phyloP scores from a whole-genome alignment of 2,888 invertebrate species.

The Ashinkailepas kermadecensis region DNA sequence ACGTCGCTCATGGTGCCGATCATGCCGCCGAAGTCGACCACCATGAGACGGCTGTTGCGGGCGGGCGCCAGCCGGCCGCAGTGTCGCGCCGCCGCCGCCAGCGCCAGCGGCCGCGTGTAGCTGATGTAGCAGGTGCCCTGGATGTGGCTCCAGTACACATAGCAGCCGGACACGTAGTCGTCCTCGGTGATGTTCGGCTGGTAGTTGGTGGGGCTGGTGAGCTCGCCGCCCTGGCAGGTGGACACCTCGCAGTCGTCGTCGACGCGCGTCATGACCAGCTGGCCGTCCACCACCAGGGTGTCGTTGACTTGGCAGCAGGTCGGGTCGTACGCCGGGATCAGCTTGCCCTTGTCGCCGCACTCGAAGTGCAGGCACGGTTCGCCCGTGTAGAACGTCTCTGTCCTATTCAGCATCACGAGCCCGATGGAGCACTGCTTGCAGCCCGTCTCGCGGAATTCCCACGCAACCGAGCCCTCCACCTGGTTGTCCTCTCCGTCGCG shows the following conservation, averaged over 20 bases:
- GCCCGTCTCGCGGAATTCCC: not conserved
- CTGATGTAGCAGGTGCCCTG: not conserved
- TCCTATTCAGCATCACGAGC: not conserved
- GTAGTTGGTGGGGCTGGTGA: not conserved
- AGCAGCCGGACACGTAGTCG: constrained; percentile 8
- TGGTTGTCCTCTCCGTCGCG: not conserved
- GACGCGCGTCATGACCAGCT: not conserved
- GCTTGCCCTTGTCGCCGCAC: not conserved
- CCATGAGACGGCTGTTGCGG: not conserved
- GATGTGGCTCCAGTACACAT: not conserved
- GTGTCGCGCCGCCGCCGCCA: not conserved
- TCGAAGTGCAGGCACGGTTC: not conserved
- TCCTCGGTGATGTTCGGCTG: not conserved
- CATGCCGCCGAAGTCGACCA: not conserved
- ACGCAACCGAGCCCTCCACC: not conserved
- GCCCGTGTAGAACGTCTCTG: not conserved
- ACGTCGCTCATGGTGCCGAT: constrained; percentile 7
- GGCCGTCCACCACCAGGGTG: not conserved
- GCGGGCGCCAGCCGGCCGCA: constrained; percentile 5
- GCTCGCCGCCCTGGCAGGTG: not conserved
- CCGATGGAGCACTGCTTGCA: constrained; percentile 3
- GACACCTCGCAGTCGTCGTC: constrained; percentile 7
- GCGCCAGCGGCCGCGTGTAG: not conserved
- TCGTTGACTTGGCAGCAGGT: not conserved
- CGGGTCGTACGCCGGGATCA: not conserved